Base-by-base conservation (phyloP, 2,113 vertebrate genomes). In the Halcyon malimbica region DNA sequence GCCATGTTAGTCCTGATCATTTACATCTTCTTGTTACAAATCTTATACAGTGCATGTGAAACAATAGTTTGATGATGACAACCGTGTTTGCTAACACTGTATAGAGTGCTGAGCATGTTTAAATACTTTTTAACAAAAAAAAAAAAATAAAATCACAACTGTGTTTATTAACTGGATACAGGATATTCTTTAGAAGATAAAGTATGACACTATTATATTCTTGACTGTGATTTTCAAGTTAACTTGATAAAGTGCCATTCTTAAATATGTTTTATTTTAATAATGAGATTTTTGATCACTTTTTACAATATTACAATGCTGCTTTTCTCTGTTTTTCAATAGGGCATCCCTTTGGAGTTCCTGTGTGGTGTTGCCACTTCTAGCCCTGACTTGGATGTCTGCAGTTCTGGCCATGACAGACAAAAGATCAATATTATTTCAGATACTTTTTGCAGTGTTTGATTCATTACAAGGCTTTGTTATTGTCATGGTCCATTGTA, bases 341-440 rank as follows among this genome's bases (percentile, higher is more conserved):
- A 99, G 99, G 99, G 99, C 99, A 3, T 99, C 99, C 53, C 98
- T 99, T 86, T 99, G 99, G 99, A 99, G 99, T 91, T 99, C 99
- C 87, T 99, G 99, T 71, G 99, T 99, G 54, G 99, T 99, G 63
- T 94, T 99, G 74, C 99, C 99, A 68, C 99, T 99, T 94, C 98
- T 99, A 95, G 99, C 99, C 53, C 96, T 99, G 96, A 99, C 99
- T 42, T 99, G 99, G 99, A 99, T 99, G 99, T 99, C 99, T 75
- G 99, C 99, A 3, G 99, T 99, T 93, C 98, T 99, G 90, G 99
- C 99, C 93, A 99, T 99, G 99, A 99, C 99, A 56, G 99, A 99
- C 98, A 99, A 99, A 98, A 99, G 99, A 92, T 99, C 99, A 94
- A 99, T 99, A 96, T 98, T 99, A 94, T 99, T 99, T 98, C 99